These are phyloP conservation scores for Saturnia japonica DNA, from an alignment of 2,888 invertebrate species.

Conservation along the genomic window DNA sequence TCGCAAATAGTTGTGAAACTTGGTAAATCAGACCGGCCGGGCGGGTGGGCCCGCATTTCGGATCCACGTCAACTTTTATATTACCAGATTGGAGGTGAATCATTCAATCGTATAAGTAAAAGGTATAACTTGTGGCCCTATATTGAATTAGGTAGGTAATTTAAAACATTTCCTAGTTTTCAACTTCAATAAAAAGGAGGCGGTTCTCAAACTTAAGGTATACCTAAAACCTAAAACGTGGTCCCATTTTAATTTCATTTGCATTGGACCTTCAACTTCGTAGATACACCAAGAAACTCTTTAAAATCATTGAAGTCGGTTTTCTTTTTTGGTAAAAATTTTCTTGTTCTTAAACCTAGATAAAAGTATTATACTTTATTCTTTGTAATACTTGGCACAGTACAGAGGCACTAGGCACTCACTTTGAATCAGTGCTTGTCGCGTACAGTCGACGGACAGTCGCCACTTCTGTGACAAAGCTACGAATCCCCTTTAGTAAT, in stretches of 20 bases:
- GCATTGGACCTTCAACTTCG: too few species aligned
- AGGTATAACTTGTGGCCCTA: neutral
- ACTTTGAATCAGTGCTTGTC: slow-evolving; percentile 42
- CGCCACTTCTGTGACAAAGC: slow-evolving; percentile 67
- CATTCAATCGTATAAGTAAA: slow-evolving; percentile 6
- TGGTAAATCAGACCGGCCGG: slow-evolving; percentile 50
- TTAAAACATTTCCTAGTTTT: neutral
- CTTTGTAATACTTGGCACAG: slow-evolving; percentile 7
- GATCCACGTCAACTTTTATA: slow-evolving; percentile 59
- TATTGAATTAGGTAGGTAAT: neutral
- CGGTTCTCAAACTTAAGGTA: too few species aligned
- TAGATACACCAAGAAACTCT: too few species aligned
- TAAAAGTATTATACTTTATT: slow-evolving; percentile 3
- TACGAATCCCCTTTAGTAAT: slow-evolving; percentile 56
- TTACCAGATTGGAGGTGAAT: slow-evolving; percentile 56
- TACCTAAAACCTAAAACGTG: too few species aligned
- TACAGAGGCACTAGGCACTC: slow-evolving; percentile 34
- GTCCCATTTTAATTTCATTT: too few species aligned
- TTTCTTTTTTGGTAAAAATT: too few species aligned
- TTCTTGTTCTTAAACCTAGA: too few species aligned
- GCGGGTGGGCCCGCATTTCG: slow-evolving; percentile 67
- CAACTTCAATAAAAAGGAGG: too few species aligned
- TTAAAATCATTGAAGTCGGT: too few species aligned
- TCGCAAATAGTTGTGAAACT: slow-evolving; percentile 61
- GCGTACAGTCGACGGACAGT: slow-evolving; percentile 50